Evolutionary conservation across 2,888 invertebrate genomes (phyloP), one percentile per base, ranked within the genome.

Genomic region (Meliscaeva auricollis): DNA sequence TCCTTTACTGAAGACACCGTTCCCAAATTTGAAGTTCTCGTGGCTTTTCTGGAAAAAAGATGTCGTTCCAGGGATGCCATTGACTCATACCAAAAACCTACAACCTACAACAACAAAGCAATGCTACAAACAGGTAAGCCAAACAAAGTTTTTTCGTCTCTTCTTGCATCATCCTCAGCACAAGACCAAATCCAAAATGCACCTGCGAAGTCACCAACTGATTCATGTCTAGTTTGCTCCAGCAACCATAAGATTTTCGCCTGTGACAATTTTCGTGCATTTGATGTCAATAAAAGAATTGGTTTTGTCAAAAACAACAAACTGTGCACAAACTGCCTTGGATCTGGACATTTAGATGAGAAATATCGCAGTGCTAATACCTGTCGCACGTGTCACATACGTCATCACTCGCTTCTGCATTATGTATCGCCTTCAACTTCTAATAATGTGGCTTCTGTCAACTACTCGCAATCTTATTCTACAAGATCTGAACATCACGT

Each of bases 31-130:
- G 46, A 35, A 0, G 41, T 26, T n/a, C 76, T 76, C 4, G 56
- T 50, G 2, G n/a, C 44, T n/a, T 82, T 82, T 35, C 11, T 76
- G 9, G 76, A 82, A 54, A 64, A 44, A 7, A 41, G 74, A 13
- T 54, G 77, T n/a, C 74, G 74, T 15, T 66, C 66, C 7, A 46
- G 73, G 3, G 73, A 62, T 52, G 60, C 72, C 2, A 60, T 73
- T 17, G 22, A 15, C 9, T 60, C 38, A 5, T n/a, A 38, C 11
- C 60, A 73, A 9, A 38, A 38, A 15, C 5, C 50, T 11, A 2
- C 20, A 48, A 15, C 48, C 17, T 48, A n/a, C n/a, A n/a, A n/a
- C n/a, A n/a, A 3, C 17, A 48, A 48, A 20, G 20, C 9, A 13
- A 7, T 17, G 17, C 48, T 9, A 20, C 48, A 48, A 48, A 48